A percentile compares a stretch with the other conserved stretches of the same genome.
Evolutionary conservation across 2,797 vertebrate genomes (phyloP).

Genomic region (Sebastiscus tertius): DNA sequence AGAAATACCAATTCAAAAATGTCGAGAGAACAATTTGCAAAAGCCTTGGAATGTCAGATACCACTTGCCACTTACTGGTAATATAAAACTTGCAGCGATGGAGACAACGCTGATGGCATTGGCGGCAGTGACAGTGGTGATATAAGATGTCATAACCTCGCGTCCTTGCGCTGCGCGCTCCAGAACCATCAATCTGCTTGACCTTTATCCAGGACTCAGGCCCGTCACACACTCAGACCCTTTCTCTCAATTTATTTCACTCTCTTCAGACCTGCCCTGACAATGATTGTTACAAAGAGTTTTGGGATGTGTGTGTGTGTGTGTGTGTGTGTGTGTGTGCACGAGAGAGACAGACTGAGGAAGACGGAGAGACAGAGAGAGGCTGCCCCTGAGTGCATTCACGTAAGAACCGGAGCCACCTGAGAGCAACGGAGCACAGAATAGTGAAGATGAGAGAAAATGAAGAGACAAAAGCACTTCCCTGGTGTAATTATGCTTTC

Average conservation of each 20-base stretch:
- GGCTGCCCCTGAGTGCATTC: slow-evolving; percentile 53
- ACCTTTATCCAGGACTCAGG: slow-evolving; percentile 63
- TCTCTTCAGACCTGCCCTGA: slow-evolving; percentile 50
- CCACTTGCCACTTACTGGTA: slow-evolving; percentile 63
- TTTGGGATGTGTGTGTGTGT: neutral
- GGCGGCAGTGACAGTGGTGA: slow-evolving; percentile 51
- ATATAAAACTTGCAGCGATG: slow-evolving; percentile 60
- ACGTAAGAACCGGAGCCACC: slow-evolving; percentile 58
- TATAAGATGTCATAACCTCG: slow-evolving; percentile 73
- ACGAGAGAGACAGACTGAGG: neutral
- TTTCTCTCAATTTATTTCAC: slow-evolving; percentile 51
- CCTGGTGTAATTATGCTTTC: slow-evolving; percentile 79
- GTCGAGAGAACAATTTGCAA: slow-evolving; percentile 69
- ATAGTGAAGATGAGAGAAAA: slow-evolving; percentile 71
- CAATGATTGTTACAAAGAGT: slow-evolving; percentile 56
- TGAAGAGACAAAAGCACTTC: slow-evolving; percentile 78
- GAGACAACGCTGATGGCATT: slow-evolving; percentile 55
- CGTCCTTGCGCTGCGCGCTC: slow-evolving; percentile 54
- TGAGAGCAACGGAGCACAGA: slow-evolving; percentile 68
- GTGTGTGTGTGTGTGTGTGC: neutral
- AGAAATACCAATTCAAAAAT: slow-evolving; percentile 59
- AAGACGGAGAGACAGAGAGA: slow-evolving; percentile 44
- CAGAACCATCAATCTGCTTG: slow-evolving; percentile 66
- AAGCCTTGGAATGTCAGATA: slow-evolving; percentile 70
- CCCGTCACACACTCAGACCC: slow-evolving; percentile 40